These are phyloP conservation scores for Meriones psammophilus DNA, from an alignment of 2,797 vertebrate species.

Conservation along the genomic window DNA sequence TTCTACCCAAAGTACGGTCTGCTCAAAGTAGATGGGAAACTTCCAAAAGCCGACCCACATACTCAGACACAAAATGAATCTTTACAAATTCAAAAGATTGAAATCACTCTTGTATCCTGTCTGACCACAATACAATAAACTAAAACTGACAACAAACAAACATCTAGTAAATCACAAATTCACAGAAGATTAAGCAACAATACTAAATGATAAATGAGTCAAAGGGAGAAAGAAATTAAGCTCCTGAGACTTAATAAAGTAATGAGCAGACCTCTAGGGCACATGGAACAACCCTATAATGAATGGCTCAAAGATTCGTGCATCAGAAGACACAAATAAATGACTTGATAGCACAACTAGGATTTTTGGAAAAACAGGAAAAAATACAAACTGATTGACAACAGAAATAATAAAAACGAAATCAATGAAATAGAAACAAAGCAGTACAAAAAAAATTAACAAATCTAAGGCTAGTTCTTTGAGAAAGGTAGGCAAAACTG, in stretches of 20 bases:
- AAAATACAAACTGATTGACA: background rate
- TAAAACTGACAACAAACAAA: background rate
- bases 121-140: background rate
- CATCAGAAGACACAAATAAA: background rate
- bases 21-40: background rate
- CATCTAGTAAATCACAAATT: background rate
- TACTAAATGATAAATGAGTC: background rate
- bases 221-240: background rate
- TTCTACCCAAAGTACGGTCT: background rate
- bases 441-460: background rate
- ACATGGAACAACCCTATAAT: background rate
- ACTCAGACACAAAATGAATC: too few relatives aligned
- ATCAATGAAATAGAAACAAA: background rate
- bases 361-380: too few relatives aligned
- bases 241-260: background rate
- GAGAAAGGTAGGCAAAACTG: background rate
- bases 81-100: background rate
- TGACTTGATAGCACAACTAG: background rate
- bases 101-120: background rate
- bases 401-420: background rate
- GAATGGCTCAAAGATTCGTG: background rate
- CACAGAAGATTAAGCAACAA: background rate
- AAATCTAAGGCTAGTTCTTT: too few relatives aligned
- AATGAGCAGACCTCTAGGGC: background rate
- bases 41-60: background rate